Evolutionary conservation across 2,888 invertebrate species (phyloP).

Genomic region (Zhuqinia jingwanae): DNA sequence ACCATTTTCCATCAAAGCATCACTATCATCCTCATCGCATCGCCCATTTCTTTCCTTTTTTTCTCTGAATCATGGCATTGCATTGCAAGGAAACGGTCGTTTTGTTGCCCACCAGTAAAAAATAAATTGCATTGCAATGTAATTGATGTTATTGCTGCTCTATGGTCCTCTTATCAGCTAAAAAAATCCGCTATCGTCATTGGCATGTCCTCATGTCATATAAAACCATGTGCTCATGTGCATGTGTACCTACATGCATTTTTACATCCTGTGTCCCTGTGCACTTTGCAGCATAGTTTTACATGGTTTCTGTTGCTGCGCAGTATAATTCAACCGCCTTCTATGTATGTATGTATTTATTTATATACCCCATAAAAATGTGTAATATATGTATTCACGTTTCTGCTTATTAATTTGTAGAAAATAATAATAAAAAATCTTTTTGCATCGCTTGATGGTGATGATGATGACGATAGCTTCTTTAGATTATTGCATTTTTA

Average conservation of each 20-base stretch:
- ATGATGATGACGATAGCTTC: slow-evolving; percentile 35
- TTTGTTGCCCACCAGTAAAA: slow-evolving; percentile 37
- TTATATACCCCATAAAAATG: slow-evolving; percentile 43
- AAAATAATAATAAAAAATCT: slow-evolving; percentile 32
- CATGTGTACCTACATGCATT: slow-evolving; percentile 22
- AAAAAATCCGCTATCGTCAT: slow-evolving; percentile 13
- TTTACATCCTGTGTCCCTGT: slow-evolving; percentile 25
- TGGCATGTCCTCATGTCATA: slow-evolving; percentile 6
- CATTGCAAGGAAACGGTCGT: slow-evolving; percentile 34
- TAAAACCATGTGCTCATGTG: slow-evolving; percentile 37
- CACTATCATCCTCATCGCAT: background rate
- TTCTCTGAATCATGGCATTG: slow-evolving; percentile 23
- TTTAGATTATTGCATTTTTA: slow-evolving; percentile 44
- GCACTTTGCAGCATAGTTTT: background rate
- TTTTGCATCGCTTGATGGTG: slow-evolving; percentile 41
- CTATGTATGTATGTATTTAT: slow-evolving; percentile 25
- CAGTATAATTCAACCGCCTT: too few relatives aligned
- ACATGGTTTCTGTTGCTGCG: slow-evolving; percentile 22
- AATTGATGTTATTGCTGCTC: slow-evolving; percentile 9
- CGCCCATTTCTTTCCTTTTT: slow-evolving; percentile 16
- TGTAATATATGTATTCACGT: background rate
- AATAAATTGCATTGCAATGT: slow-evolving; percentile 44
- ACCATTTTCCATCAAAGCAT: slow-evolving; percentile 20
- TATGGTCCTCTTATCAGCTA: slow-evolving; percentile 15
- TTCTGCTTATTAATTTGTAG: slow-evolving; percentile 30